Base-by-base conservation (phyloP, 2,113 vertebrate genomes). In the Platysternon megacephalum region DNA sequence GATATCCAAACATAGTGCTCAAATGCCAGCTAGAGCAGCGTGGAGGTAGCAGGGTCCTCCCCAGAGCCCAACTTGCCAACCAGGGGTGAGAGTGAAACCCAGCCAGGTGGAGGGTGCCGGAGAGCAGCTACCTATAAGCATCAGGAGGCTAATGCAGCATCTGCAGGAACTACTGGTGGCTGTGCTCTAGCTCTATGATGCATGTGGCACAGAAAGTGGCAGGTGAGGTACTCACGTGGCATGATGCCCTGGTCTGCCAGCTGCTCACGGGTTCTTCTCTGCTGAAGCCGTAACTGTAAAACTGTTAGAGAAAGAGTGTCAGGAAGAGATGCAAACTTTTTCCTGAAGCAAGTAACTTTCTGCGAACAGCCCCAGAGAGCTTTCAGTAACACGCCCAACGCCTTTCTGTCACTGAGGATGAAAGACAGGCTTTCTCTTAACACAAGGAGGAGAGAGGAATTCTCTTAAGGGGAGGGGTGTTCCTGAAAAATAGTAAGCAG, bases 221-320 rank as follows among this genome's bases (percentile, higher is more conserved):
- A 74, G 29, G 17, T 1, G 0, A 22, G 46, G 8, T 98, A 99
- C 99, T 99, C 98, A 99, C 99, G 98, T 98, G 99, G 99, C 99
- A 99, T 99, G 98, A 99, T 98, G 98, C 99, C 99, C 98, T 99
- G 99, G 98, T 99, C 99, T 98, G 98, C 99, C 98, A 99, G 98
- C 97, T 99, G 99, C 97, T 99, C 99, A 96, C 99, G 98, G 93
- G 99, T 99, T 98, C 99, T 99, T 97, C 99, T 99, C 98, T 99
- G 99, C 98, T 99, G 99, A 97, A 99, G 99, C 97, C 99, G 99
- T 96, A 99, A 98, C 99, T 99, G 99, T 95, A 99, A 98, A 98
- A 99, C 99, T 99, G 98, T 51, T 94, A 98, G 95, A 97, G 89
- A 98, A 89, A 96, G 35, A 85, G 76, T 1, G 87, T 97, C 94